Base-by-base conservation (phyloP, 1,140 invertebrate genomes). In the Anoplolepis gracilipes region DNA sequence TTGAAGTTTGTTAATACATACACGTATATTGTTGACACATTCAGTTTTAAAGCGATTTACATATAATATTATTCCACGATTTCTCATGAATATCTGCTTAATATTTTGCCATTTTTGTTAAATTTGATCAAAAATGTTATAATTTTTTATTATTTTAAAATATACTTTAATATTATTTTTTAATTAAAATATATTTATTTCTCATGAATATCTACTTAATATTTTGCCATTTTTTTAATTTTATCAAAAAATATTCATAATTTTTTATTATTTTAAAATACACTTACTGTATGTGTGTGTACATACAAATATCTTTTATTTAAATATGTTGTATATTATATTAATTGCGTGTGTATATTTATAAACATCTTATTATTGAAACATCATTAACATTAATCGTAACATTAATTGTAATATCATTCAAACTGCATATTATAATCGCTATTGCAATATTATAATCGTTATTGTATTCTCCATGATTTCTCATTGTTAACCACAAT, bases 181-280 rank as follows among this genome's bases (percentile, higher is more conserved):
- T n/a, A n/a, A n/a, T n/a, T n/a, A n/a, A n/a, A n/a, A n/a, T n/a
- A n/a, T n/a, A n/a, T n/a, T n/a, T n/a, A n/a, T n/a, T n/a, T n/a
- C n/a, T n/a, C n/a, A n/a, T n/a, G n/a, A n/a, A n/a, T n/a, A n/a
- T 49, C 2, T 64, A 7, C n/a, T 77, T 49, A 33, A 49, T 33
- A 64, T 49, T 46, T 22, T 22, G 13, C 16, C n/a, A 28, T 22
- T 30, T 46, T 77, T 49, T 25, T 42, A 76, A 8, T 10, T 33
- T 30, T 19, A 62, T 16, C 28, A 16, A 62, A 30, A 2, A 16
- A n/a, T 42, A 16, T 28, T 55, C n/a, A 33, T 13, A 16, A n/a
- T 19, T 4, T 55, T 75, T 57, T 36, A 25, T 75, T 19, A 55
- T 55, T 72, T 3, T n/a, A 55, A 55, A 55, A 72, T 39, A 59